Base-by-base conservation (phyloP, 2,888 invertebrate species). In the Ochlodes sylvanus region DNA sequence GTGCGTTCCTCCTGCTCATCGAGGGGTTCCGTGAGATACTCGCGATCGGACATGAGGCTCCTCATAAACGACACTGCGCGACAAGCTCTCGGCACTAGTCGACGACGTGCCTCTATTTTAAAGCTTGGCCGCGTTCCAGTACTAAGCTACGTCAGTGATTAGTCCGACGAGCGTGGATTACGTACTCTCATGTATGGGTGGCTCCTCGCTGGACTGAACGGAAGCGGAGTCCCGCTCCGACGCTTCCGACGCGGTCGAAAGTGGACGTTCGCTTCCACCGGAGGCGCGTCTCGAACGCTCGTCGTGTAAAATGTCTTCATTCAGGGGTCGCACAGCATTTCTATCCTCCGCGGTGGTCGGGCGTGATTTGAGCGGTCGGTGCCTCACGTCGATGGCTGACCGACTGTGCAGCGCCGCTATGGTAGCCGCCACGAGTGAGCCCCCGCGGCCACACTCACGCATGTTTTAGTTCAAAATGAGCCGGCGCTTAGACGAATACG, bases 391-490 rank as follows among this genome's bases (percentile, higher is more conserved):
- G 76, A 78, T 83, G 73, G 83, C 83, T 75, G 86, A 80, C 71
- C 91, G 91, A 81, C 88, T 89, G 89, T 90, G 89, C 77, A 90
- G 85, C 77, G 88, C 87, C 75, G 90, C 92, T 81, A 90, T 91
- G 83, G 91, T 90, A 82, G 95, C 94, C 71, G 95, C 95, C 72
- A 95, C 95, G 74, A 95, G 90, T 81, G 94, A 93, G 84, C 94
- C 94, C 85, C 89, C 92, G 83, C 94, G 92, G 87, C 93, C 89
- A 88, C 89, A 85, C 90, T 93, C 93, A 78, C 93, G 92, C 92
- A 93, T 93, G 90, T 90, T 91, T 87, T 89, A 87, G 80, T 88
- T 85, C 87, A 86, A 88, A 94, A 92, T 91, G 90, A 92, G 83
- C 88, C 65, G 78, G 76, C 85, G 87, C 85, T 85, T 86, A 85